Evolutionary conservation across 1,140 invertebrate genomes (phyloP).

Genomic region (Hycleus phaleratus): DNA sequence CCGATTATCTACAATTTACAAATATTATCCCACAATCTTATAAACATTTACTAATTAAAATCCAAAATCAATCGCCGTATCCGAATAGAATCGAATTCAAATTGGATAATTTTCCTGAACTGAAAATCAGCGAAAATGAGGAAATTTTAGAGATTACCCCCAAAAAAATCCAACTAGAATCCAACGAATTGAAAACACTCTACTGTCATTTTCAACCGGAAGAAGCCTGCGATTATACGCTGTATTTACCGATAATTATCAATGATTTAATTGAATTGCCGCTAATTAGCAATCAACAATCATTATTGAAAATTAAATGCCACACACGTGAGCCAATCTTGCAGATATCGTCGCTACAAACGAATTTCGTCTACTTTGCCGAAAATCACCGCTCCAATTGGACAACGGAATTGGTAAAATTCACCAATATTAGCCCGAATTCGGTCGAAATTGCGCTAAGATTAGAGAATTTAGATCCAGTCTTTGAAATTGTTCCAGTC

Average conservation of each 20-base stretch:
- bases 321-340: not conserved
- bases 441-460: not conserved
- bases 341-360: not conserved
- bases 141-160: slow-evolving; percentile 2
- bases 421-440: slow-evolving; percentile 6
- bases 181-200: slow-evolving; percentile 9
- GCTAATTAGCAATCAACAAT: not conserved
- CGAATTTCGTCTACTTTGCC: slow-evolving; percentile 1
- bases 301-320: not conserved
- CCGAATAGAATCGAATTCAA: slow-evolving; percentile 9
- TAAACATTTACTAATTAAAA: slow-evolving; percentile 10
- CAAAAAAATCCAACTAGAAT: slow-evolving; percentile 6
- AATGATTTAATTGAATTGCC: slow-evolving; percentile 4
- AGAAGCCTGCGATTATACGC: slow-evolving; percentile 19
- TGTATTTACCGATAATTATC: slow-evolving; percentile 21
- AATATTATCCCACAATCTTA: slow-evolving; percentile 18
- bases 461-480: not conserved
- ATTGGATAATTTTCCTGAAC: slow-evolving; percentile 16
- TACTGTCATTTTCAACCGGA: slow-evolving; percentile 21
- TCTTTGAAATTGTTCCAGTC: not conserved
- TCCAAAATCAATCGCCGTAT: slow-evolving; percentile 5
- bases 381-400: slow-evolving; percentile 3
- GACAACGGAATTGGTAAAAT: no score
- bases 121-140: slow-evolving; percentile 13
- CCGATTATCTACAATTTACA: slow-evolving; percentile 19